A percentile compares a stretch with the other conserved stretches of the same genome.
phyloP scores from a whole-genome alignment of 2,888 invertebrate genomes.

The Andrena camellia region DNA sequence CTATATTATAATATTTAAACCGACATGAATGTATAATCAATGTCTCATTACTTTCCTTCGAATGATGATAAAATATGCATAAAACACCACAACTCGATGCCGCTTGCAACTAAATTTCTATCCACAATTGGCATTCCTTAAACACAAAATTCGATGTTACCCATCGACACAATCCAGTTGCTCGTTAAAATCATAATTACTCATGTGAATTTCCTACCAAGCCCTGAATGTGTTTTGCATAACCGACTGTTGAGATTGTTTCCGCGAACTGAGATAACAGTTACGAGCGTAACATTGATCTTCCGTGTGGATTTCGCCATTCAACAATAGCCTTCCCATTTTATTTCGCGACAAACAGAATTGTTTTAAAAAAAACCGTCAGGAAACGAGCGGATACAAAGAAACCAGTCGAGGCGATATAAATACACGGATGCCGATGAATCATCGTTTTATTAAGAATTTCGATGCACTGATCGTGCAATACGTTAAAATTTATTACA shows the following conservation, averaged over 20 bases:
- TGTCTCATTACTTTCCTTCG: too few species aligned
- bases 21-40: too few species aligned
- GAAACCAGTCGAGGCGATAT: neutral
- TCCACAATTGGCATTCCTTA: too few species aligned
- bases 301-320: conserved; percentile 29
- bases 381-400: neutral
- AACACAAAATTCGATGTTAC: too few species aligned
- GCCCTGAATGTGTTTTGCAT: neutral
- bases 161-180: neutral
- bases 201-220: neutral
- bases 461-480: neutral
- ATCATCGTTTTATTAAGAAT: neutral
- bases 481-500: neutral
- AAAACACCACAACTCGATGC: too few species aligned
- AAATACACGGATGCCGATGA: neutral
- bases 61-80: too few species aligned
- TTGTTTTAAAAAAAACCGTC: neutral
- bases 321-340: conserved; percentile 16
- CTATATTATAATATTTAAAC: too few species aligned
- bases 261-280: conserved; percentile 24
- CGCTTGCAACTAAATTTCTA: too few species aligned
- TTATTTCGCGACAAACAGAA: neutral
- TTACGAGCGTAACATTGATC: neutral
- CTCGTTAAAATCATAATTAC: neutral
- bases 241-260: conserved; percentile 5